phyloP scores from a whole-genome alignment of 2,888 invertebrate species.

The Protodeltote pygarga region DNA sequence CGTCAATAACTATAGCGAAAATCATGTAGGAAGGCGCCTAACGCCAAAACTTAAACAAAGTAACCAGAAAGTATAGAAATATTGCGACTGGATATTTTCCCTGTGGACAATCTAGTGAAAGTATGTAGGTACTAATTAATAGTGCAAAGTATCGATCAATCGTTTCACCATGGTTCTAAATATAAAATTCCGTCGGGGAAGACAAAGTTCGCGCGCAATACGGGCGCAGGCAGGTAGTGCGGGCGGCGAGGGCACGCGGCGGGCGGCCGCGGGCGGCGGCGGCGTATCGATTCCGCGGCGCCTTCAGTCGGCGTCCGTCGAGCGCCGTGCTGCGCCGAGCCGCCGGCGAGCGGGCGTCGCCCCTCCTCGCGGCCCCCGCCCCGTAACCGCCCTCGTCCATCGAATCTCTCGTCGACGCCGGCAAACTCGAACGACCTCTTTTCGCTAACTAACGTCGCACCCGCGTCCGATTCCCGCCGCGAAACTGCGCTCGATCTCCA shows the following conservation, averaged over 20 bases:
- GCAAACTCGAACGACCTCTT: conserved; percentile 86
- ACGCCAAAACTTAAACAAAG: conserved; percentile 27
- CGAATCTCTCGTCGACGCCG: conserved; percentile 77
- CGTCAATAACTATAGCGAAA: conserved; percentile 15
- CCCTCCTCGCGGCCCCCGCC: conserved; percentile 68
- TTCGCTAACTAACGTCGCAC: conserved; percentile 84
- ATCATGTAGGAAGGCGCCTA: conserved; percentile 16
- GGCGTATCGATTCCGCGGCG: conserved; percentile 84
- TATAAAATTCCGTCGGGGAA: conserved; percentile 85
- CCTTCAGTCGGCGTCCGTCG: conserved; percentile 85
- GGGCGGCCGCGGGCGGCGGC: conserved; percentile 74
- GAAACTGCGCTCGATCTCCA: conserved; percentile 77
- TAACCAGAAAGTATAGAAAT: conserved; percentile 22
- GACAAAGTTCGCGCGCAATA: conserved; percentile 87
- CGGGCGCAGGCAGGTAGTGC: conserved; percentile 77
- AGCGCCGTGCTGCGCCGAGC: conserved; percentile 86
- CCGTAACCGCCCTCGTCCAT: conserved; percentile 59
- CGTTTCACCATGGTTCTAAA: conserved; percentile 86
- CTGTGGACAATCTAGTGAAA: conserved; percentile 62
- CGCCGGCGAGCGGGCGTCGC: conserved; percentile 80
- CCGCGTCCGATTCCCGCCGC: conserved; percentile 80
- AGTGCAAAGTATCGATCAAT: conserved; percentile 86
- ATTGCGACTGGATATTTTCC: conserved; percentile 26
- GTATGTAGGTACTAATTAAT: conserved; percentile 76
- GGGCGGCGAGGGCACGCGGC: conserved; percentile 69